Evolutionary conservation across 2,113 vertebrate genomes (phyloP).

Genomic region (Mirounga angustirostris): DNA sequence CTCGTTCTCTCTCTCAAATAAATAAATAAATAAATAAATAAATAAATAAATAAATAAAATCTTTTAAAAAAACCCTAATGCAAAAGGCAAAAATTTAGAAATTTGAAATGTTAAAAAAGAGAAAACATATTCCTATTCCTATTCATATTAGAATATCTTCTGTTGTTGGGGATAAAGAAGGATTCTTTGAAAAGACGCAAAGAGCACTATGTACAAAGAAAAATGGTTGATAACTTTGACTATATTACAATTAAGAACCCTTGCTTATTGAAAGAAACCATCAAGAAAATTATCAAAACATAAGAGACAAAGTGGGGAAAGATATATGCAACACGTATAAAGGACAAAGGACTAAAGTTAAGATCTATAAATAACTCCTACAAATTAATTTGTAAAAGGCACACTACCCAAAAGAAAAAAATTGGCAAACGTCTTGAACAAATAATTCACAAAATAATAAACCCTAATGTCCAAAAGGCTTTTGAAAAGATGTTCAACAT

Average conservation of each 20-base stretch:
- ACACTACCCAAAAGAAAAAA: not conserved
- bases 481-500: not conserved
- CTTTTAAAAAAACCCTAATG: not conserved
- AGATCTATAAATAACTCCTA: not conserved
- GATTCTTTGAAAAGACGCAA: slow-evolving; percentile 7
- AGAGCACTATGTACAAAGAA: not conserved
- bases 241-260: slow-evolving; percentile 15
- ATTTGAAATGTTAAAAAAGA: not conserved
- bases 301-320: not conserved
- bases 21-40: not conserved
- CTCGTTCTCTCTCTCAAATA: not conserved
- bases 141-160: not conserved
- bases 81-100: not conserved
- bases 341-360: not conserved
- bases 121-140: not conserved
- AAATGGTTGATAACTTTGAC: slow-evolving; percentile 8
- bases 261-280: not conserved
- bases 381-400: slow-evolving; percentile 48
- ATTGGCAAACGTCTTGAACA: not conserved
- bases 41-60: not conserved
- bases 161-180: not conserved
- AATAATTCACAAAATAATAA: not conserved
- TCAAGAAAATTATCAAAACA: not conserved
- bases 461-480: not conserved
- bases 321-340: not conserved